Conservation (phyloP, 2,888 invertebrate species). For the Dasysyrphus tricinctus region DNA sequence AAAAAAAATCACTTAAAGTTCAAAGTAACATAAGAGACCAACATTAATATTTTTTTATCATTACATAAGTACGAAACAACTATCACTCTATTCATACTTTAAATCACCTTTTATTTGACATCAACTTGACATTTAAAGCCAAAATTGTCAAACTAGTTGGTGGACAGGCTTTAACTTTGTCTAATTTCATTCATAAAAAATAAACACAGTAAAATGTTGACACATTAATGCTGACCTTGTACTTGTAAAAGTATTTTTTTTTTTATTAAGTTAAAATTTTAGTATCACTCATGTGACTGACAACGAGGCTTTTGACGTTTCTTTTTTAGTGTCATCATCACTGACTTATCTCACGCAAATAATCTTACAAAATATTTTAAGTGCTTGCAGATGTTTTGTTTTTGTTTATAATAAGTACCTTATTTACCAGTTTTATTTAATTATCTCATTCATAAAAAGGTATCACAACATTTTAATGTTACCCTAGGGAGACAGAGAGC, state of each 20-base stretch:
- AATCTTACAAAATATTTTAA: slow-evolving; percentile 57
- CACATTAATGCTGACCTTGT: slow-evolving; percentile 48
- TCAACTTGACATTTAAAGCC: slow-evolving; percentile 19
- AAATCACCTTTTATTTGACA: not conserved
- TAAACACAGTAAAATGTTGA: slow-evolving; percentile 17
- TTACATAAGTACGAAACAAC: not conserved
- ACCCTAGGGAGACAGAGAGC: slow-evolving; percentile 29
- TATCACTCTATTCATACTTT: not conserved
- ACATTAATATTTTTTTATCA: not conserved
- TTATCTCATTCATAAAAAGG: slow-evolving; percentile 60
- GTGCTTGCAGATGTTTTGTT: slow-evolving; percentile 50
- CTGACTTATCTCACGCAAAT: slow-evolving; percentile 33
- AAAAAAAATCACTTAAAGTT: not conserved
- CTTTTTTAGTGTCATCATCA: slow-evolving; percentile 24
- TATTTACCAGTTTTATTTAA: slow-evolving; percentile 27
- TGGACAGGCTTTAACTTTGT: not conserved
- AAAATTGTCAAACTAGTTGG: slow-evolving; percentile 19
- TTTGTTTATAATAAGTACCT: not conserved
- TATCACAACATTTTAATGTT: slow-evolving; percentile 43
- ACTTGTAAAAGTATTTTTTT: slow-evolving; percentile 17
- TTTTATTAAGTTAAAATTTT: slow-evolving; percentile 1
- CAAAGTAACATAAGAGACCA: not conserved
- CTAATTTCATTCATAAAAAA: slow-evolving; percentile 32
- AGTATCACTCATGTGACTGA: not conserved
- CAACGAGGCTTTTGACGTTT: slow-evolving; percentile 35